Conservation (phyloP, 2,888 invertebrate genomes). For the Aromia moschata region DNA sequence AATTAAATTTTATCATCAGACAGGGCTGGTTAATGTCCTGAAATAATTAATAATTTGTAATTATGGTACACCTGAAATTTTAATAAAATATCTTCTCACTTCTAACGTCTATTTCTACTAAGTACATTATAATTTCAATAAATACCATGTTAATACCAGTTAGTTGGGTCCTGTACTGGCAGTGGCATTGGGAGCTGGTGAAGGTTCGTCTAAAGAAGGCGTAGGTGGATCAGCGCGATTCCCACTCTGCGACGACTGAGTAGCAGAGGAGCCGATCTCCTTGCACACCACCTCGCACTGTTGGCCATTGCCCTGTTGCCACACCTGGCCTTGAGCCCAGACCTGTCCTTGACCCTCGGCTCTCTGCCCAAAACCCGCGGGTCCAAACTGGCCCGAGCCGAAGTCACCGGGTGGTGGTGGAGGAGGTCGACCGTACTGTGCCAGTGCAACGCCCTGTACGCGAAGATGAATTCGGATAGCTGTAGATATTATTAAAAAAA, state of each 20-base stretch:
- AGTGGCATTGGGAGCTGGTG: background rate
- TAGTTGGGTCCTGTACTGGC: background rate
- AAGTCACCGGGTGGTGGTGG: background rate
- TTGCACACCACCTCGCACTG: conserved; percentile 3
- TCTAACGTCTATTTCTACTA: background rate
- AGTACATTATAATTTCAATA: background rate
- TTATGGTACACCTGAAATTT: too few relatives aligned
- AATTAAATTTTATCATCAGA: background rate
- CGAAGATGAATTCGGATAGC: background rate
- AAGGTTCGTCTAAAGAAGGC: background rate
- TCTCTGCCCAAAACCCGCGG: too few relatives aligned
- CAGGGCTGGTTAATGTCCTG: too few relatives aligned
- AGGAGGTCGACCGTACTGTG: background rate
- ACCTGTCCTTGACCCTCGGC: background rate
- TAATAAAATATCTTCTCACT: background rate
- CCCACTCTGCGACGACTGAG: background rate
- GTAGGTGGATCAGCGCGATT: background rate
- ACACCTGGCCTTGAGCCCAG: background rate
- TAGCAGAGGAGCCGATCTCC: background rate
- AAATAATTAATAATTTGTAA: too few relatives aligned
- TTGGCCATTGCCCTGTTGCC: background rate
- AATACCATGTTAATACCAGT: background rate
- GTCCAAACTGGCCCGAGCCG: too few relatives aligned
- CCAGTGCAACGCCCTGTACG: too few relatives aligned
- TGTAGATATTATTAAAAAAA: background rate